phyloP scores from a whole-genome alignment of 2,113 vertebrate genomes.

The Sylvietta virens region DNA sequence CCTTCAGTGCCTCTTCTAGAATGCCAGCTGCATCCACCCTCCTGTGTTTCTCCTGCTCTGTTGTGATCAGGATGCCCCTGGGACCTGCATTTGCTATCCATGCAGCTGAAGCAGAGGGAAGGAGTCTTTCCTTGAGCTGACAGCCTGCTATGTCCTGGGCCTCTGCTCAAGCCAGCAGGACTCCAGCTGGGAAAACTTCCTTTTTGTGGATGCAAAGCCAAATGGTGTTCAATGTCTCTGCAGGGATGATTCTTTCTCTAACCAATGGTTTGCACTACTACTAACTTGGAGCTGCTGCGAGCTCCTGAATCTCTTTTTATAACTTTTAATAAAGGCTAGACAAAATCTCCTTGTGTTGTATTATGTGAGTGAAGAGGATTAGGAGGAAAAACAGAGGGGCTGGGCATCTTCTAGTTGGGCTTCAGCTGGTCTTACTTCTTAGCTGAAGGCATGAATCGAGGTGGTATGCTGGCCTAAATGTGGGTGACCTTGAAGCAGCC shows the following conservation, averaged over 20 bases:
- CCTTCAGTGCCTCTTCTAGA: conserved; percentile 56
- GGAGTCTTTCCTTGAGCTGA: background rate
- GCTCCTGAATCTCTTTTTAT: conserved; percentile 58
- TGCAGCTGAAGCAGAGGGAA: background rate
- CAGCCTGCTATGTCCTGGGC: background rate
- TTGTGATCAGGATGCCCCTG: background rate
- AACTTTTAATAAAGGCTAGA: conserved; percentile 65
- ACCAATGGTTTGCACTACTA: conserved; percentile 54
- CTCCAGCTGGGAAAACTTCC: background rate
- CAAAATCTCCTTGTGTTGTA: background rate
- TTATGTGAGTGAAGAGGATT: background rate
- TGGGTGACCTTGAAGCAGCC: background rate
- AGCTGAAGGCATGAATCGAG: background rate
- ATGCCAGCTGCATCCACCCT: background rate
- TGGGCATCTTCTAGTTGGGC: background rate
- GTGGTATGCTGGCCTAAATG: background rate
- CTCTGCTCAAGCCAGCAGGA: background rate
- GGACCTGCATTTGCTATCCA: background rate
- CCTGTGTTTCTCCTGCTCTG: background rate
- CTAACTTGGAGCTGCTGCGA: conserved; percentile 1
- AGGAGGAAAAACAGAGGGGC: background rate
- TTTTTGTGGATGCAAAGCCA: conserved; percentile 17
- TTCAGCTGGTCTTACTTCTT: background rate
- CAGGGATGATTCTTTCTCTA: conserved; percentile 59
- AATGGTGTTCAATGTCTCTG: background rate